Base-by-base conservation (phyloP, 2,113 vertebrate species). In the Coptodon rendalli region DNA sequence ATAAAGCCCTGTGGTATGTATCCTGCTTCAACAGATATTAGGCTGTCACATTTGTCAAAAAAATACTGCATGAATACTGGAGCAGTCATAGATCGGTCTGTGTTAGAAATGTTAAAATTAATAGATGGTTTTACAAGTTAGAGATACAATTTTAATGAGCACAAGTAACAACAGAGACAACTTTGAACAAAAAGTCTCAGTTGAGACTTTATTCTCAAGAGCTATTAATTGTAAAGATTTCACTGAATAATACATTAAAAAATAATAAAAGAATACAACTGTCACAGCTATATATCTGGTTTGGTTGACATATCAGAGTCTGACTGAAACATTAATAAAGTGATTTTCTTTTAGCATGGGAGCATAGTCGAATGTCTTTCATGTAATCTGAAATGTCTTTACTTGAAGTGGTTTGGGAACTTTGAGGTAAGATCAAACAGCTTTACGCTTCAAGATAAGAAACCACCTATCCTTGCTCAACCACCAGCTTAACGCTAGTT, bases 371-470 rank as follows among this genome's bases (percentile, higher is more conserved):
- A 78, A 50, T 50, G 71, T 50, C 71, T 78, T 78, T 78, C 71
- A 78, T 78, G 45, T 0, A 78, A 78, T 78, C 27, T 78, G 71
- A 78, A 50, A 78, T 50, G 66, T 92, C 83, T 85, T 83, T 45
- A 86, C 81, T 83, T 78, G 27, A 78, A 78, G 71, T 78, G 71
- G 71, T 78, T 78, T 78, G 71, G 27, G 45, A 78, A 50, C 45
- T 50, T 78, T 50, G 45, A 50, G 71, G 45, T 50, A 78, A 31
- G 45, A 91, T 92, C 93, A 93, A 87, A 90, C 54, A 31, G 81
- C 76, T 86, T 73, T 4, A 53, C 6, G n/a, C 71, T 54, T 56
- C 12, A 5, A 86, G 92, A 93, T 91, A 92, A 94, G 92, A 86
- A 79, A 14, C 14, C 87, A 45, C 38, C 84, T 48, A 36, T 91